Conservation (phyloP, 2,797 vertebrate genomes). For the Tapirus indicus region DNA sequence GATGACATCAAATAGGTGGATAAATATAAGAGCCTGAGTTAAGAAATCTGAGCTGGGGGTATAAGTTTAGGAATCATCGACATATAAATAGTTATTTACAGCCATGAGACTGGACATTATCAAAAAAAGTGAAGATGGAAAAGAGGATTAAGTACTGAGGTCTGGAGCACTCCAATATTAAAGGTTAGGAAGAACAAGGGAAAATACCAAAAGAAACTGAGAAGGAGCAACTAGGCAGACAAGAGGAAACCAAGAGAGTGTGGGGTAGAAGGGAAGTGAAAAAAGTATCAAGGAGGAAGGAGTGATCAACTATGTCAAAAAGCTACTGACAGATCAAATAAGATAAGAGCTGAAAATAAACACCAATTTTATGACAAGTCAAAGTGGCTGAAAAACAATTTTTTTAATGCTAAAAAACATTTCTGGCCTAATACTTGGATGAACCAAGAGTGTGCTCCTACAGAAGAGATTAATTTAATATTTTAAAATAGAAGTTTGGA, state of each 20-base stretch:
- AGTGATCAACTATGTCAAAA: neutral
- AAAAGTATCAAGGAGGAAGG: neutral
- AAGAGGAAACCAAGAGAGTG: neutral
- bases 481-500: conserved; percentile 34
- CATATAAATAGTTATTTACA: neutral
- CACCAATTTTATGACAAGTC: conserved; percentile 18
- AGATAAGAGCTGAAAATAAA: neutral
- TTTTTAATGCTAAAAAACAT: conserved; percentile 14
- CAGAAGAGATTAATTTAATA: neutral
- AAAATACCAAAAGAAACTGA: neutral
- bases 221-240: neutral
- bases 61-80: neutral
- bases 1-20: neutral
- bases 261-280: neutral
- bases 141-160: neutral
- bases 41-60: neutral
- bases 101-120: neutral
- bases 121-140: neutral
- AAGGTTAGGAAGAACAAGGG: neutral
- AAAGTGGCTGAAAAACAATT: conserved; percentile 1
- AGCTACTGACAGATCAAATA: neutral
- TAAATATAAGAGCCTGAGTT: neutral
- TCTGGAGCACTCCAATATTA: neutral
- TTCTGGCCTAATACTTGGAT: neutral
- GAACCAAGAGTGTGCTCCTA: neutral